These are phyloP conservation scores for Spinus pinus DNA, from an alignment of 2,797 vertebrate species.

Conservation along the genomic window DNA sequence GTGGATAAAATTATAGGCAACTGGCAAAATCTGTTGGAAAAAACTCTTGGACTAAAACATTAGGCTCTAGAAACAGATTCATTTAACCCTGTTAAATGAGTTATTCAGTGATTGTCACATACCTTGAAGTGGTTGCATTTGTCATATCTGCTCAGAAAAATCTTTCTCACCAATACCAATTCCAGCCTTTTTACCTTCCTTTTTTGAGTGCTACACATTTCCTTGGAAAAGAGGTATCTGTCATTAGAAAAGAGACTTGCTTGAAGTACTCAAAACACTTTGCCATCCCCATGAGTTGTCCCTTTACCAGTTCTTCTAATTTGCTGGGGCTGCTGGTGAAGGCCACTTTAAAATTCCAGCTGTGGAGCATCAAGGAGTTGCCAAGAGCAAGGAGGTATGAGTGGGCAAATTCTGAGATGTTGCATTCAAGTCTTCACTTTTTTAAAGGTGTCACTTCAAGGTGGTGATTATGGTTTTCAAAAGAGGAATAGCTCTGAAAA, in stretches of 20 bases:
- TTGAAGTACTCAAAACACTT: background rate
- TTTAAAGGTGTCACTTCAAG: conserved; percentile 18
- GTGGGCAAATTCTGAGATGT: background rate
- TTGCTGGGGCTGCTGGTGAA: background rate
- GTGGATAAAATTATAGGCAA: background rate
- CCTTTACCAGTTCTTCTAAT: background rate
- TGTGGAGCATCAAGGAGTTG: background rate
- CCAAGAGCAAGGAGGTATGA: background rate
- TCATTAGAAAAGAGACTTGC: background rate
- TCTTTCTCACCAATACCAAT: background rate
- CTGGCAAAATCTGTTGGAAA: background rate
- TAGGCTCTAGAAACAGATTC: background rate
- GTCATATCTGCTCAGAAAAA: background rate
- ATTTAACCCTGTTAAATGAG: background rate
- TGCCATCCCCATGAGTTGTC: background rate
- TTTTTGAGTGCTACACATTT: background rate
- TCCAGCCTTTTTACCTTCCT: background rate
- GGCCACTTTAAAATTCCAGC: background rate
- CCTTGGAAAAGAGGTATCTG: background rate
- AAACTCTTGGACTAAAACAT: background rate
- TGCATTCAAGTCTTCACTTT: background rate
- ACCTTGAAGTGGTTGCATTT: background rate
- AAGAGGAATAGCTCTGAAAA: background rate
- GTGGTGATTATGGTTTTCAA: background rate
- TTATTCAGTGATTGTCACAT: background rate